Evolutionary conservation across 2,113 vertebrate genomes (phyloP).

Genomic region (Helogale parvula): DNA sequence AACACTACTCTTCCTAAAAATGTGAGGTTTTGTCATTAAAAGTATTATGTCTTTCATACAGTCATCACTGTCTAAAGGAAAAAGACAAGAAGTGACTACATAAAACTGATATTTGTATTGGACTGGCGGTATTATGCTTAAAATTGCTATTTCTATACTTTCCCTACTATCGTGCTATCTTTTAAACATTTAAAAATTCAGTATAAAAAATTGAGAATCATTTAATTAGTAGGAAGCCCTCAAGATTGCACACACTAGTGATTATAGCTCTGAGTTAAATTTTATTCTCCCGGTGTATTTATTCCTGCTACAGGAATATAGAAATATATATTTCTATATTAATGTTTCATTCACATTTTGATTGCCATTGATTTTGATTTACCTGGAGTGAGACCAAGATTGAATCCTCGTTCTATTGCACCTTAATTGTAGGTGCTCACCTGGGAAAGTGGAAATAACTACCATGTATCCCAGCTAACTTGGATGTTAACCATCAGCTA

Average conservation of each 20-base stretch:
- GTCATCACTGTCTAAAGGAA: not conserved
- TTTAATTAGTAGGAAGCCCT: constrained; percentile 18
- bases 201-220: constrained; percentile 5
- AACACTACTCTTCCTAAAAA: not conserved
- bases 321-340: not conserved
- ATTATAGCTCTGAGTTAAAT: constrained; percentile 34
- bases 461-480: constrained; percentile 10
- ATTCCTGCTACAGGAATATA: too few species aligned
- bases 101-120: not conserved
- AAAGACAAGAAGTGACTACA: not conserved
- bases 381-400: constrained; percentile 49
- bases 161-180: not conserved
- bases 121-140: not conserved
- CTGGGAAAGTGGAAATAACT: constrained; percentile 57
- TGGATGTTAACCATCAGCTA: not conserved
- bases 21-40: not conserved
- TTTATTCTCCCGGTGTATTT: constrained; percentile 10
- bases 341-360: constrained; percentile 64
- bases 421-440: constrained; percentile 16
- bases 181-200: not conserved
- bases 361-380: constrained; percentile 60
- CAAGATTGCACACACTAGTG: constrained; percentile 33
- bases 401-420: not conserved
- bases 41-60: not conserved
- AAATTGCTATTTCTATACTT: not conserved